These are phyloP conservation scores for Zaprionus ornatus DNA, from an alignment of 1,140 invertebrate species.

Conservation along the genomic window DNA sequence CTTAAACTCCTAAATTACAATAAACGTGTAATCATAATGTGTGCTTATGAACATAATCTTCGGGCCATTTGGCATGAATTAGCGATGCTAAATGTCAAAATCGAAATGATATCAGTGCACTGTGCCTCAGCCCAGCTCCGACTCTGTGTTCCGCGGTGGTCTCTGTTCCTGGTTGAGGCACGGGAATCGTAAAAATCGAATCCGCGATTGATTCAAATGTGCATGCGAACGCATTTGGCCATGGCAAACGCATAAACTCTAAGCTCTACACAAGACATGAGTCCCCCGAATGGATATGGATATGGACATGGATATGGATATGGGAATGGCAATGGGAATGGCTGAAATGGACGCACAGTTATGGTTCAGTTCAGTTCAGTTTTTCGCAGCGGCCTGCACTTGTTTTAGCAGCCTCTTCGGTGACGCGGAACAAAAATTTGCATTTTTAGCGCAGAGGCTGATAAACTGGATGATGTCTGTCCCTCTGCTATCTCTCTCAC, in stretches of 20 bases:
- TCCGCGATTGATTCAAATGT: conserved; percentile 78
- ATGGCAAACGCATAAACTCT: conserved; percentile 70
- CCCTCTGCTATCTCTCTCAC: neutral
- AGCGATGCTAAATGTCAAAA: conserved; percentile 81
- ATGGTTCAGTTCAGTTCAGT: conserved; percentile 14
- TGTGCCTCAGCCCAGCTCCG: conserved; percentile 31
- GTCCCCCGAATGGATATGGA: conserved; percentile 40
- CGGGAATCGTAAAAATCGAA: conserved; percentile 54
- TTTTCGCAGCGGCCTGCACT: conserved; percentile 52
- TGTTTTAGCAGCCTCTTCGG: conserved; percentile 65
- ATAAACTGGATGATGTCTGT: conserved; percentile 47
- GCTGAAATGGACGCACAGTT: conserved; percentile 41
- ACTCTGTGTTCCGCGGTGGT: conserved; percentile 32
- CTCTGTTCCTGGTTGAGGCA: neutral
- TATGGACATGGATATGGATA: conserved; percentile 20
- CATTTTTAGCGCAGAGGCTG: conserved; percentile 62
- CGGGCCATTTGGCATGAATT: conserved; percentile 81
- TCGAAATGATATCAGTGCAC: conserved; percentile 60
- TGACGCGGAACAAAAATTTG: conserved; percentile 46
- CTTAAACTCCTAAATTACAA: conserved; percentile 82
- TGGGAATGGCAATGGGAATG: conserved; percentile 25
- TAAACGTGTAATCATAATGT: conserved; percentile 83
- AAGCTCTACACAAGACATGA: conserved; percentile 51
- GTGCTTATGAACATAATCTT: conserved; percentile 82
- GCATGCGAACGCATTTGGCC: conserved; percentile 72